Percentiles rank a stretch among this genome's conserved stretches.
Conservation (phyloP, 2,888 invertebrate genomes). For the Tachina grossa region DNA sequence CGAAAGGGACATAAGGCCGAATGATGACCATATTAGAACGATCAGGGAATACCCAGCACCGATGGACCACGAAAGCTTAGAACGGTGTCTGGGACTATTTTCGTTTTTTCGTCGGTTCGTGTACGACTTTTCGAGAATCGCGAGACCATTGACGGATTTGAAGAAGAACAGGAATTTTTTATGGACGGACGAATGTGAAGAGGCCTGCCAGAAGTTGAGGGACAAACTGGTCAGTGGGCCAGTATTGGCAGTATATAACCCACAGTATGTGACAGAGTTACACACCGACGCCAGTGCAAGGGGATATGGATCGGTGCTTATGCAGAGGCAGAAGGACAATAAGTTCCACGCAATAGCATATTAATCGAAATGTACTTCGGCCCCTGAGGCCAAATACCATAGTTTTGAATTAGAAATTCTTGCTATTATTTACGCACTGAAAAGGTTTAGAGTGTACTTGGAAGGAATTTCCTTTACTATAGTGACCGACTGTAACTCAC, state of each 20-base stretch:
- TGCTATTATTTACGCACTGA: no score
- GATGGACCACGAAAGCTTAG: background rate
- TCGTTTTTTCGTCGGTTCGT: constrained; percentile 43
- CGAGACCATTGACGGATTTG: constrained; percentile 5
- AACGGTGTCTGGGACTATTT: constrained; percentile 6
- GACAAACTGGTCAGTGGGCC: background rate
- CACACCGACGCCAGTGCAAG: constrained; percentile 10
- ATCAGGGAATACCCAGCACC: constrained; percentile 15
- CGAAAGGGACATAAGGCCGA: constrained; percentile 30
- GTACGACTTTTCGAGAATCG: constrained; percentile 71
- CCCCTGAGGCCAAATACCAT: no score
- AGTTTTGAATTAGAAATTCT: no score
- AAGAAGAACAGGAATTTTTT: constrained; percentile 9
- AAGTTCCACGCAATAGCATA: background rate
- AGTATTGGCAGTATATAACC: constrained; percentile 23
- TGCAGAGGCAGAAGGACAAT: background rate
- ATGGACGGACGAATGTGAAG: constrained; percentile 7
- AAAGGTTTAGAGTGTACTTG: no score
- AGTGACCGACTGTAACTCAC: no score
- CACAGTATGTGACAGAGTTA: constrained; percentile 69
- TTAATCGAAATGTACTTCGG: no score
- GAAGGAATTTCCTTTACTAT: no score
- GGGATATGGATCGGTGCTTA: background rate
- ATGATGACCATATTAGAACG: constrained; percentile 22
- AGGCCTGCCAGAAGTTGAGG: background rate